Base-by-base conservation (phyloP, 2,888 invertebrate genomes). In the Clunio marinus region DNA sequence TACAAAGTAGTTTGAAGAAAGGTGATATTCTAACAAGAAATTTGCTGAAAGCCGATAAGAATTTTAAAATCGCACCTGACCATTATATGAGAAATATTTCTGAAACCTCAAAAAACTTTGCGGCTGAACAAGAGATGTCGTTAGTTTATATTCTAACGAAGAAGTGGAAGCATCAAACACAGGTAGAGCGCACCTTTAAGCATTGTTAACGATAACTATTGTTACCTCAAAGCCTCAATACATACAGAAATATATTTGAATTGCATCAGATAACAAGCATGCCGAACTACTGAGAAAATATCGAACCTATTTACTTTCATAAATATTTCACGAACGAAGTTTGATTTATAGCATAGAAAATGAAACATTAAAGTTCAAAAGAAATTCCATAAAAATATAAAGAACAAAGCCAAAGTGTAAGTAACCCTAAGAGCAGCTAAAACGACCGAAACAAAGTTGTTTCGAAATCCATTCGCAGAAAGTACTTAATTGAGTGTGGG, bases 151-250 rank as follows among this genome's bases (percentile, higher is more conserved):
- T n/a, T n/a, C n/a, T n/a, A n/a, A n/a, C n/a, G n/a, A n/a, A 32
- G 32, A 32, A 7, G 4, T 32, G 4, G 32, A 8, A 32, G 41
- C 3, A 7, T 15, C 13, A 41, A 32, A 32, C 7, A 41, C 41
- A 41, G 41, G 41, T 41, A 41, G n/a, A 41, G 41, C 41, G 15
- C 41, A 41, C 41, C 41, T 41, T 41, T 7, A 41, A 41, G n/a
- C n/a, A 13, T 41, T 41, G n/a, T 41, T n/a, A n/a, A n/a, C n/a
- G 41, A 7, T 13, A 41, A 13, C 41, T 15, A 41, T 41, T 41
- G 41, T 41, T 41, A 13, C 41, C 13, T 13, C 41, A 41, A 41
- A 41, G 41, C 13, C n/a, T 41, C 41, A 32, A 32, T 5, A 5
- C 35, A 32, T 32, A n/a, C n/a, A n/a, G n/a, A n/a, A n/a, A n/a